Evolutionary conservation across 2,113 vertebrate species (phyloP).

Genomic region (Charina bottae): DNA sequence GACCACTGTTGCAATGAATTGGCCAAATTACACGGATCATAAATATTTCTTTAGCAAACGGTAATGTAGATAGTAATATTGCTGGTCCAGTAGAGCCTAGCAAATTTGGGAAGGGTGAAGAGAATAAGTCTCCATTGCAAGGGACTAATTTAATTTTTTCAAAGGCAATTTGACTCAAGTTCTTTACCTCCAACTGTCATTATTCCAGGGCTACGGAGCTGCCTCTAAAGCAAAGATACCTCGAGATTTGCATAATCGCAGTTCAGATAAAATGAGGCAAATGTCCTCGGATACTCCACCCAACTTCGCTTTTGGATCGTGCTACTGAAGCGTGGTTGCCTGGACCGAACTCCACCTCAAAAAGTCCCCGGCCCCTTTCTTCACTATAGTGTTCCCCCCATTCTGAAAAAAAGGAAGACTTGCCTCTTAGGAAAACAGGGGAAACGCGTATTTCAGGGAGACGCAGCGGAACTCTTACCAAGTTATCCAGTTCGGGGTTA

Average conservation of each 20-base stretch:
- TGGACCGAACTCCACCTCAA: conserved; percentile 50
- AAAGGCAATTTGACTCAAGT: neutral
- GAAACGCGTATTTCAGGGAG: neutral
- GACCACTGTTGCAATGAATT: conserved; percentile 55
- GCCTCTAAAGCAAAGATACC: conserved; percentile 52
- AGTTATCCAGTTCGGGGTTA: conserved; percentile 99
- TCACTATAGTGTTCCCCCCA: too few species aligned
- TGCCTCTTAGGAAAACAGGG: conserved; percentile 31
- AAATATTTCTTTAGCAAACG: conserved; percentile 67
- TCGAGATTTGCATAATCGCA: conserved; percentile 58
- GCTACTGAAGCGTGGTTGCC: conserved; percentile 34
- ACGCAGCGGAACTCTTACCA: conserved; percentile 85
- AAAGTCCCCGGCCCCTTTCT: neutral
- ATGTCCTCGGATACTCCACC: conserved; percentile 65
- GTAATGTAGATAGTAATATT: conserved; percentile 26
- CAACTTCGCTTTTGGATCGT: conserved; percentile 64
- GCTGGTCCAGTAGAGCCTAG: neutral
- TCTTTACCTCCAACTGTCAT: conserved; percentile 35
- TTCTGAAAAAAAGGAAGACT: neutral
- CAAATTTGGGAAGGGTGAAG: neutral
- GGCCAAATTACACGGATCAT: conserved; percentile 71
- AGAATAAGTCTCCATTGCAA: neutral
- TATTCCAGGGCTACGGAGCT: conserved; percentile 11
- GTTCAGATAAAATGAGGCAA: conserved; percentile 71
- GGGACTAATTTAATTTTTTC: neutral